Base-by-base conservation (phyloP, 2,113 vertebrate species). In the Eurypyga helias region DNA sequence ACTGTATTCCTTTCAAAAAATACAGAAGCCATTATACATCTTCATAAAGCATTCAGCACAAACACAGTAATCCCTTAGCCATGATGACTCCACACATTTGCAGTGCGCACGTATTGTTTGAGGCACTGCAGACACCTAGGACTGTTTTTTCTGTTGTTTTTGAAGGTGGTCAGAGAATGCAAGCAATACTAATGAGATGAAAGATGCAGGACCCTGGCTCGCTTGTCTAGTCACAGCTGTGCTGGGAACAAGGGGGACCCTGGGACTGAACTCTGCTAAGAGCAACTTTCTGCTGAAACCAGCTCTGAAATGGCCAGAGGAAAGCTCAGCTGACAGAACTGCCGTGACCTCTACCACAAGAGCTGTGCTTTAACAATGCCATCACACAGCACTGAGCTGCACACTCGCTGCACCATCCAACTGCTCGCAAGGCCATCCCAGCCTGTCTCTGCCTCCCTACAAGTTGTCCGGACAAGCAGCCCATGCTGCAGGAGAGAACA, bases 41-140 rank as follows among this genome's bases (percentile, higher is more conserved):
- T 93, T 94, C 34, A 58, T 60, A 19, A 93, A 51, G 55, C 82
- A 84, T 96, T 97, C 83, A 92, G 83, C 82, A 95, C 79, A 86
- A 91, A 96, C 75, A 92, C 84, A 90, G 70, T 2, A 2, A 80
- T 81, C 73, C 31, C 73, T 87, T 58, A 64, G 76, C 83, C 95
- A 61, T n/a, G 80, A 96, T 10, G 33, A 93, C 87, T 89, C 46
- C 48, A 78, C 43, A 86, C 49, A 78, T 92, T 88, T 55, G 61
- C 80, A 64, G 17, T 3, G 24, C 1, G 4, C 31, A 18, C 2
- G 0, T 48, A 76, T 48, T 87, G 52, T 81, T 97, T 96, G 97
- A 88, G 97, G 94, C 81, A 73, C 87, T 95, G 77, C 76, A 78
- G n/a, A 57, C 34, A 79, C 23, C 26, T 3, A 61, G 41, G 49